Base-by-base conservation (phyloP, 2,888 invertebrate genomes). In the Xanthorhoe designata region DNA sequence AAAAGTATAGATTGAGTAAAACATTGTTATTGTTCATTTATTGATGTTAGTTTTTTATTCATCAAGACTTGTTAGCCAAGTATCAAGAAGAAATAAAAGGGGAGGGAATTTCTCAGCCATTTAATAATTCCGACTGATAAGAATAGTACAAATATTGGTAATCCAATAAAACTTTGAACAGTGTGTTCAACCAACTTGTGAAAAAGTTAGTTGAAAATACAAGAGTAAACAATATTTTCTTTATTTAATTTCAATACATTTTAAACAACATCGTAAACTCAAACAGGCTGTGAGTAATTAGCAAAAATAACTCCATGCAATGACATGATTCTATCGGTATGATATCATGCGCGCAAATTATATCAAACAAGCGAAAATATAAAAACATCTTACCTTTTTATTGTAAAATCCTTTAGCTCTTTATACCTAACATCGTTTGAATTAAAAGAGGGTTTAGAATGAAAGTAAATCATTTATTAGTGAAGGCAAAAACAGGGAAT, bases 401-500 rank as follows among this genome's bases (percentile, higher is more conserved):
- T 62, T 15, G 59, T 60, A 51, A 58, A 62, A 61, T 29, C 77
- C 63, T 61, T 53, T 66, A 35, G 35, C 42, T 49, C 55, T 50
- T 47, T 49, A 61, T 64, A 54, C 56, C 55, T 61, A 38, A 29
- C 45, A 57, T 64, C 42, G n/a, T 60, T 62, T 47, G 45, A 65
- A 74, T 73, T 66, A 76, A 81, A 80, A 74, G 71, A 78, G 78
- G 74, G 75, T 76, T 78, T 78, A 78, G 81, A 70, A 76, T 70
- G 75, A 79, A 79, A 78, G 71, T 79, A 79, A 78, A 82, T 88
- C 89, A 82, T 86, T 86, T 81, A 89, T 89, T 88, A 90, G 83
- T 86, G 84, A 83, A 86, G 81, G 81, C 79, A 83, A 85, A 24
- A 79, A 91, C 87, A 90, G 81, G 77, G 81, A 71, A 64, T 70